Evolutionary conservation across 2,888 invertebrate species (phyloP), one percentile per base, ranked within the genome.

Genomic region (Amphipoea lucens): DNA sequence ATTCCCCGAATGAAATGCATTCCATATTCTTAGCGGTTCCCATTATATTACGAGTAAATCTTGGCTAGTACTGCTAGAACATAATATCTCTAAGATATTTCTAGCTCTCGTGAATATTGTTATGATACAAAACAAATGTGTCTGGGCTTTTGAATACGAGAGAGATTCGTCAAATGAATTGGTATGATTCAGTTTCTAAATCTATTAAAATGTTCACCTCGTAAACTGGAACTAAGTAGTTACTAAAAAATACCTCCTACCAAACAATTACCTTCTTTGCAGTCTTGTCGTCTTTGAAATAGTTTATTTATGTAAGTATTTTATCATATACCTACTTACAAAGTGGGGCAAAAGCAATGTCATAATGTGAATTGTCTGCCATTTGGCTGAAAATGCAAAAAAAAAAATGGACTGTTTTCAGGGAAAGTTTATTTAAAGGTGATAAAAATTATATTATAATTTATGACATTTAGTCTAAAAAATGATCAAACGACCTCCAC

Each of bases 1-100:
- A 90, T 89, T 88, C 78, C 12, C 14, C 57, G 83, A 80, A 81
- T 82, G 81, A 86, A 89, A 89, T 85, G 82, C 79, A 89, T 89
- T 83, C 72, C 79, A 84, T 88, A 88, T 88, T 77, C 87, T 86
- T 84, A 84, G 77, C 67, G 42, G 48, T 69, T 78, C 60, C 78
- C 68, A 88, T 89, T 88, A 86, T 83, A 82, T 80, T 81, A 72
- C 67, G 76, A 78, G 78, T 77, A 76, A 60, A 84, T 84, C 79
- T 82, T 85, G 68, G 76, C 73, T 54, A 23, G 63, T 81, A 54
- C 75, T 74, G 54, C 60, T 70, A 42, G 45, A 79, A 65, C 72
- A 78, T 82, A 78, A 78, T 82, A 78, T 86, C 42, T 75, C 51
- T 51, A 45, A 65, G 29, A 86, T 80, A 71, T 82, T 77, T 79